A percentile compares a stretch with the other conserved stretches of the same genome.
These are phyloP conservation scores for Passer domesticus DNA, from an alignment of 2,113 vertebrate genomes.

Conservation along the genomic window DNA sequence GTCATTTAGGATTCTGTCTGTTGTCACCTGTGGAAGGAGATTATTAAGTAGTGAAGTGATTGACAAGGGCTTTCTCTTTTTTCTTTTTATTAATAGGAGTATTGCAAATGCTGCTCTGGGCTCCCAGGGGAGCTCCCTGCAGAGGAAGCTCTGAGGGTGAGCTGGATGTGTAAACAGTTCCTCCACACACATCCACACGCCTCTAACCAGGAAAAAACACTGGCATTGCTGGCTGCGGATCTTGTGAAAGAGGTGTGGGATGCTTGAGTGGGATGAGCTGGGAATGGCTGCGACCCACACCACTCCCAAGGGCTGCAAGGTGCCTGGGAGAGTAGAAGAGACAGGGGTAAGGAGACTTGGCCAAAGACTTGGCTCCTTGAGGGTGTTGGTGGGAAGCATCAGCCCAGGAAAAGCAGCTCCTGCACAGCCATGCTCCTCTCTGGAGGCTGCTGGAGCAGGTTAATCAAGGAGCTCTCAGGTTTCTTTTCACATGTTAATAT, in stretches of 20 bases:
- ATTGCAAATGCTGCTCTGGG: not conserved
- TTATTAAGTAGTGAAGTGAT: not conserved
- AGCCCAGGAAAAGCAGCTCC: conserved; percentile 20
- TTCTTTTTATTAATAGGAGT: not conserved
- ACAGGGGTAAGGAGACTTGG: fast-evolving
- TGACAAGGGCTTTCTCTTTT: not conserved
- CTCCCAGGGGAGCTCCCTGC: not conserved
- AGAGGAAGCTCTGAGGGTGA: not conserved
- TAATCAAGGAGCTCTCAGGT: conserved; percentile 45
- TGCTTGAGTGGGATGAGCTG: fast-evolving
- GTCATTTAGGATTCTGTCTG: not conserved
- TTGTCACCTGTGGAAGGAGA: not conserved
- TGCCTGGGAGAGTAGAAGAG: not conserved
- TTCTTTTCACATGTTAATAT: conserved; percentile 50
- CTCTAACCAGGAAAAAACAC: not conserved
- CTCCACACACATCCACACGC: fast-evolving
- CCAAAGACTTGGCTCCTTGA: not conserved
- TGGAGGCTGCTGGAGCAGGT: conserved; percentile 1
- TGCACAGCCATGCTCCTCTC: not conserved
- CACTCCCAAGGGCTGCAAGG: not conserved
- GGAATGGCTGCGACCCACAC: not conserved
- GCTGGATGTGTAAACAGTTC: not conserved
- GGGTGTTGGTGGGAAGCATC: not conserved
- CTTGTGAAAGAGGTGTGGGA: not conserved
- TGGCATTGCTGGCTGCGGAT: not conserved